Evolutionary conservation across 2,113 vertebrate genomes (phyloP), one percentile per base, ranked within the genome.

Genomic region (Lichenostomus cassidix): DNA sequence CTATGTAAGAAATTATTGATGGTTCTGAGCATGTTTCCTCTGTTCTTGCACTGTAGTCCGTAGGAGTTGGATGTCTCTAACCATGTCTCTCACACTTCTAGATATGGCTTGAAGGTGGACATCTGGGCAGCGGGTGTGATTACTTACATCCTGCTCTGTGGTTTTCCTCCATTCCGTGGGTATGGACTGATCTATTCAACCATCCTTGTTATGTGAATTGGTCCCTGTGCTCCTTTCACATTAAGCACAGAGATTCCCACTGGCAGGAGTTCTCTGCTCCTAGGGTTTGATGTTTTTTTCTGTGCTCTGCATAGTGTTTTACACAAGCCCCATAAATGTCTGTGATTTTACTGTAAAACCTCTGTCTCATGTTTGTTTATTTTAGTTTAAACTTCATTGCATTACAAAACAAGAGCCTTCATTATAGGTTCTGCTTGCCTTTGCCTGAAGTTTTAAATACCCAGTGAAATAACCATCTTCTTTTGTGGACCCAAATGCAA

Each of bases 91-190:
- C 95, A 58, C 79, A 86, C 94, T 96, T 93, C 73, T 92, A 99
- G 99, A 70, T 99, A 99, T 59, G 99, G 99, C 94, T 98, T 99
- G 92, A 99, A 99, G 94, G 99, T 99, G 94, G 99, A 99, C 97
- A 98, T 99, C 97, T 99, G 99, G 99, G 99, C 99, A 47, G 99
- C 99, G 22, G 99, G 99, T 19, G 99, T 99, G 65, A 99, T 99
- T 95, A 99, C 98, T 75, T 99, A 99, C 94, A 99, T 99, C 79
- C 98, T 99, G 91, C 98, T 99, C 59, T 99, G 99, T 97, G 99
- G 99, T 42, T 99, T 99, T 93, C 99, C 99, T 97, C 99, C 99
- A 0, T 99, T 99, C 93, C 98, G 98, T 96, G 98, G 99, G 99
- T 99, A 98, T 33, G 99, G 97, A 83, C 94, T 86, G 46, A 65